Base-by-base conservation (phyloP, 2,888 invertebrate genomes). In the Anagyrus pseudococci region DNA sequence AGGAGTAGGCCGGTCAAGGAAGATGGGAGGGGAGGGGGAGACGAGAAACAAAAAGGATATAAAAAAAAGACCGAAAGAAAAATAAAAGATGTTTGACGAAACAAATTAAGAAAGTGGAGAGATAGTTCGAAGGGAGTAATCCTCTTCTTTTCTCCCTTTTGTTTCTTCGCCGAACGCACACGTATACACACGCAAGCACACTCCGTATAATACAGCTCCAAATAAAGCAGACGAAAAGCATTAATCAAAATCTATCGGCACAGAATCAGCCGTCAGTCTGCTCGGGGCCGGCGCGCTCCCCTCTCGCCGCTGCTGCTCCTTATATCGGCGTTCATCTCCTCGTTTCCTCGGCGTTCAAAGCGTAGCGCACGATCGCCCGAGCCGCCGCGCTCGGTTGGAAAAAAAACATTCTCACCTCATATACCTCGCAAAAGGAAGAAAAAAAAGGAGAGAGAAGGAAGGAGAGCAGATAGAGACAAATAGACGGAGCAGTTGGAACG, bases 201-300 rank as follows among this genome's bases (percentile, higher is more conserved):
- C 52, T 56, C 43, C 40, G 26, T 29, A 25, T 43, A 37, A n/a
- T n/a, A n/a, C n/a, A n/a, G 47, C 46, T 41, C 46, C 41, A 62
- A 58, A 55, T 56, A 49, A 59, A 25, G 65, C 49, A 41, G 61
- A 53, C 61, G 25, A 54, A 49, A 66, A 68, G 67, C 71, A 72
- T 72, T 69, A 71, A 72, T 72, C 72, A 72, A 69, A 69, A 71
- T 72, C 70, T 64, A 70, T 72, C 71, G 70, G 68, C 70, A 68
- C n/a, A n/a, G n/a, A n/a, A n/a, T n/a, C n/a, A 10, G 48, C 58
- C 29, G 66, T 65, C 57, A 46, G 43, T 60, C 62, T n/a, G n/a
- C n/a, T n/a, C n/a, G n/a, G n/a, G n/a, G n/a, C n/a, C n/a, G n/a
- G n/a, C n/a, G n/a, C n/a, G n/a, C n/a, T n/a, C n/a, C n/a, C n/a